Evolutionary conservation across 1,140 invertebrate species (phyloP), one percentile per base, ranked within the genome.

Genomic region (Lineus longissimus): DNA sequence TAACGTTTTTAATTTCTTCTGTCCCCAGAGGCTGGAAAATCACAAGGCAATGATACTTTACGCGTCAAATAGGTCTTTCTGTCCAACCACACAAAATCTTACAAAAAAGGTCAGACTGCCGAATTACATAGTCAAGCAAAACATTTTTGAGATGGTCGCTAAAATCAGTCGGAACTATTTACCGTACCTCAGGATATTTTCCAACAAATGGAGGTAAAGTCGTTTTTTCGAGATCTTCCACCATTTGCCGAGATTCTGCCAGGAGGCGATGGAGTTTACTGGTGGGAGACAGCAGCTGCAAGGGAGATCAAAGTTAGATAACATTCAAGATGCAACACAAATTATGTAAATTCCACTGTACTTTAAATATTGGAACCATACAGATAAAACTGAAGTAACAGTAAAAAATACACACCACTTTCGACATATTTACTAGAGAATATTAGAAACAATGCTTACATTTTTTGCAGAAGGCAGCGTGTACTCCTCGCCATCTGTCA

Each of bases 241-340:
- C 58, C 58, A 59, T 59, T 13, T 59, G 30, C 27, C 58, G 25
- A 22, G 58, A 59, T 33, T 59, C 58, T 29, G 19, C 27, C 30
- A 59, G 36, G n/a, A 59, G 58, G 15, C 58, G 25, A 31, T 59
- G 58, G 7, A 59, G 58, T 41, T 59, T 59, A 41, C 58, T 59
- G 31, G 58, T 59, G 19, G 58, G 58, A 23, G 58, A 59, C 13
- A 33, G 6, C n/a, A 27, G 22, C 29, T 27, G 55, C 55, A 27
- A 30, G n/a, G 25, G 25, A 55, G 9, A 9, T 11, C 51, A 55
- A 55, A 55, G 11, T 22, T 23, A 13, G 11, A 9, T 11, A 22
- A 17, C 17, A 55, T 55, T 17, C 25, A 55, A 55, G 25, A 11
- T 55, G 25, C 25, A 17, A 55, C 9, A 11, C 17, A 55, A 19